Evolutionary conservation across 2,888 invertebrate species (phyloP).

Genomic region (Tromatobia lineatoria): DNA sequence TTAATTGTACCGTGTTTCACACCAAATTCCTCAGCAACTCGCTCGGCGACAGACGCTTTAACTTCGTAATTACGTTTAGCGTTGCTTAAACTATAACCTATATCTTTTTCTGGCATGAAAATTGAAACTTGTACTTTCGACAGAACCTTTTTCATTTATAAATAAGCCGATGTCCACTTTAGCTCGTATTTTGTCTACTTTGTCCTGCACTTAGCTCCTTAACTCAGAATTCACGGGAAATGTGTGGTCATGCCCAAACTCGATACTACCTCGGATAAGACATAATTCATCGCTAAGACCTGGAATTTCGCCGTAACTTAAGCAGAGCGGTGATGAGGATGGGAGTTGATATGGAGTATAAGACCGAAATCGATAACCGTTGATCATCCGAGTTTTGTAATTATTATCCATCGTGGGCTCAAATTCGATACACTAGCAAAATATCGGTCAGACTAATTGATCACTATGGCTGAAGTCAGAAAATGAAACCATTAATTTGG

Average conservation of each 20-base stretch:
- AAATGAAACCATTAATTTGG: too few species aligned
- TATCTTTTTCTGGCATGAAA: too few species aligned
- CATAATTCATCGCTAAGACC: slow-evolving; percentile 48
- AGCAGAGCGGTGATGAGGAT: neutral
- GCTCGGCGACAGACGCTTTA: too few species aligned
- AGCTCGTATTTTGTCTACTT: slow-evolving; percentile 24
- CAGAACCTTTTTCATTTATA: slow-evolving; percentile 55
- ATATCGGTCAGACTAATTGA: neutral
- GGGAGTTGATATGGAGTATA: slow-evolving; percentile 12
- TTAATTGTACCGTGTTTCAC: too few species aligned
- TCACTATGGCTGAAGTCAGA: neutral
- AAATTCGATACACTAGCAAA: neutral
- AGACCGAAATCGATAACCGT: slow-evolving; percentile 14
- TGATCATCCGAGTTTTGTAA: slow-evolving; percentile 28
- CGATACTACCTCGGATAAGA: slow-evolving; percentile 38
- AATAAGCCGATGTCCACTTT: slow-evolving; percentile 42
- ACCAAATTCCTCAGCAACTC: too few species aligned
- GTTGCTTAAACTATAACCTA: too few species aligned
- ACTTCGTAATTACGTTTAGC: too few species aligned
- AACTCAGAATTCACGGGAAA: slow-evolving; percentile 36
- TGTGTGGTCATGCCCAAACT: slow-evolving; percentile 37
- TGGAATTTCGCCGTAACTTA: slow-evolving; percentile 34
- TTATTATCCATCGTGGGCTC: neutral
- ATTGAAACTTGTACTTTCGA: neutral
- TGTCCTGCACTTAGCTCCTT: slow-evolving; percentile 21